Percentiles rank a stretch among this genome's conserved stretches.
phyloP scores from a whole-genome alignment of 2,113 vertebrate species.

The Pangasianodon hypophthalmus region DNA sequence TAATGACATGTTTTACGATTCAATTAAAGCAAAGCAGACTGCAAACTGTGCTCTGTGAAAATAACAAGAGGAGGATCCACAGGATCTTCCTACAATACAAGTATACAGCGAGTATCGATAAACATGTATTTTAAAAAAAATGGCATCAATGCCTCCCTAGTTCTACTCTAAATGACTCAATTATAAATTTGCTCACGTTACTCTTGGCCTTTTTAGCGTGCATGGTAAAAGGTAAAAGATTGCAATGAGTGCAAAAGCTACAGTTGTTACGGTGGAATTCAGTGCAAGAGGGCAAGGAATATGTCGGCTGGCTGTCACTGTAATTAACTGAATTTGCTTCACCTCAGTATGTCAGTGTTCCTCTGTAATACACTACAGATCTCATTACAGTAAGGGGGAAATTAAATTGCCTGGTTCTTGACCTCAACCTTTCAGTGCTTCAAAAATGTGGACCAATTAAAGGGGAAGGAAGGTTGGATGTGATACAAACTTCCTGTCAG shows the following conservation, averaged over 20 bases:
- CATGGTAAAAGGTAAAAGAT: slow-evolving; percentile 12
- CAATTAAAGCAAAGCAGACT: neutral
- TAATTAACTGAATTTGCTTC: slow-evolving; percentile 50
- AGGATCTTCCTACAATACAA: neutral
- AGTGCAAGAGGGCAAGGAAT: neutral
- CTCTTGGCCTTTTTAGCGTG: slow-evolving; percentile 7
- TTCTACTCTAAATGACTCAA: neutral
- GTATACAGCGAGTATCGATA: neutral
- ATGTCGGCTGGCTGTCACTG: slow-evolving; percentile 14
- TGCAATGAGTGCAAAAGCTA: neutral
- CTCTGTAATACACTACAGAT: slow-evolving; percentile 36
- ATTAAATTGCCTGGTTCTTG: slow-evolving; percentile 52
- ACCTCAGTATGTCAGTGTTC: slow-evolving; percentile 25
- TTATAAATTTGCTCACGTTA: slow-evolving; percentile 44
- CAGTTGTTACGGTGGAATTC: neutral
- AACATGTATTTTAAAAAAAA: neutral
- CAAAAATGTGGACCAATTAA: slow-evolving; percentile 50
- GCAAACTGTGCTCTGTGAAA: neutral
- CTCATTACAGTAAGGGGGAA: slow-evolving; percentile 49
- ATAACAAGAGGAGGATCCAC: neutral
- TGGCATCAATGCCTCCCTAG: neutral
- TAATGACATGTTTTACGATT: neutral
- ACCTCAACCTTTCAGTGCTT: slow-evolving; percentile 40
- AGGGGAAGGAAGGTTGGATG: slow-evolving; percentile 14
- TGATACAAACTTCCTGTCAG: slow-evolving; percentile 26